These are phyloP conservation scores for Pseudolycoriella hygida DNA, from an alignment of 2,888 invertebrate genomes.

Conservation along the genomic window DNA sequence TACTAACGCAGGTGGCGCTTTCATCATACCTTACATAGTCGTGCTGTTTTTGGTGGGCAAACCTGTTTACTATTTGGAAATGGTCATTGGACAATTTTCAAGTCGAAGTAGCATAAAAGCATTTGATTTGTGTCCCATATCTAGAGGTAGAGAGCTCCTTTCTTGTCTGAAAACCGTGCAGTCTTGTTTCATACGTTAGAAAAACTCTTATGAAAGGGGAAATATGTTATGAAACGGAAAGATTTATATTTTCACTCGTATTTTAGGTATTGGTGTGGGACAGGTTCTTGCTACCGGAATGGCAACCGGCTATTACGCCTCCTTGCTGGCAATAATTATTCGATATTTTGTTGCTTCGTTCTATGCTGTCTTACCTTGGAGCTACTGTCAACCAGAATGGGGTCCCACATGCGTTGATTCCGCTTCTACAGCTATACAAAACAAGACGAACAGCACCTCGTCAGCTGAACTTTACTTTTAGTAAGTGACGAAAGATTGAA, in stretches of 20 bases:
- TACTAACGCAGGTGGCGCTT: constrained; percentile 32
- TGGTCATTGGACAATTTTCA: constrained; percentile 55
- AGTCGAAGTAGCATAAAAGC: constrained; percentile 50
- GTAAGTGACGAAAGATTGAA: neutral
- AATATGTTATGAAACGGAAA: too few relatives aligned
- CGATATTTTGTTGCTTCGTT: constrained; percentile 46
- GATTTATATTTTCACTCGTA: constrained; percentile 3
- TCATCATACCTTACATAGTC: constrained; percentile 45
- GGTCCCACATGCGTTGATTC: constrained; percentile 31
- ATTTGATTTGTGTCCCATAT: constrained; percentile 44
- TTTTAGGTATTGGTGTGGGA: constrained; percentile 37
- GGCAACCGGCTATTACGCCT: constrained; percentile 47
- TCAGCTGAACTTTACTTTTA: constrained; percentile 5
- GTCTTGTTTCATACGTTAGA: neutral
- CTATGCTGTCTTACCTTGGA: constrained; percentile 41
- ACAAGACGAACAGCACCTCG: constrained; percentile 6
- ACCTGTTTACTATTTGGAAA: constrained; percentile 56
- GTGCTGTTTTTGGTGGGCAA: constrained; percentile 44
- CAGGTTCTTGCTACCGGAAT: constrained; percentile 35
- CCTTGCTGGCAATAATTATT: constrained; percentile 44
- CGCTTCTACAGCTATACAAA: constrained; percentile 3
- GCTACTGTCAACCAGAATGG: constrained; percentile 37
- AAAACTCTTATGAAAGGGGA: too few relatives aligned
- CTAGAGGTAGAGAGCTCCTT: constrained; percentile 39
- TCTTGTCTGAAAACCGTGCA: neutral